Base-by-base conservation (phyloP, 2,113 vertebrate genomes). In the Fukomys damarensis region DNA sequence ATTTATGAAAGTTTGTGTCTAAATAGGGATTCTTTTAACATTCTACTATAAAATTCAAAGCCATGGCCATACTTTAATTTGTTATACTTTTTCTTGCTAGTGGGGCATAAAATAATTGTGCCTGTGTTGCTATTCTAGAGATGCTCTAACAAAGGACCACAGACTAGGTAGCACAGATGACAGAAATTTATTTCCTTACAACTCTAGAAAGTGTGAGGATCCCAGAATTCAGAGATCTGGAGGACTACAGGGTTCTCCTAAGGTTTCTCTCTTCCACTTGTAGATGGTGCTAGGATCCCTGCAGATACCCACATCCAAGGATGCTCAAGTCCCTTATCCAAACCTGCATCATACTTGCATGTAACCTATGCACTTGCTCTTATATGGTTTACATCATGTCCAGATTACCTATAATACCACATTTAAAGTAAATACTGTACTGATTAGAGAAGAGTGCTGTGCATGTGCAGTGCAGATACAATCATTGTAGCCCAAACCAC, bases 1-100 rank as follows among this genome's bases (percentile, higher is more conserved):
- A 52, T 35, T 68, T 96, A 85, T 84, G 52, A 72, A 92, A 80
- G 11, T 68, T 79, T 58, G n/a, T 82, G 2, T 76, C 41, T 93
- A 49, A 83, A 17, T 32, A 56, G 89, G 12, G 28, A 49, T 76
- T 38, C 26, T 76, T 74, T 58, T 30, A 58, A 68, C 81, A 46
- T 61, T 35, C 70, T 52, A 86, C 87, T 81, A 59, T 81, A 84
- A 94, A 94, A 79, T 66, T 86, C 70, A 91, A 91, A 93, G 22
- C 8, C 63, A 52, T 58, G 66, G 35, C 35, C 14, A n/a, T 32
- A 72, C 74, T 94, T 95, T 86, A 85, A 82, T 76, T 86, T 84
- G n/a, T 41, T 74, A 0, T 86, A 17, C 26, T 80, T 80, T 13
- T 80, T 49, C 35, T 72, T 83, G 66, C 26, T 65, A 41, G 38